Evolutionary conservation across 2,888 invertebrate genomes (phyloP).

Genomic region (Isoperla grammatica): DNA sequence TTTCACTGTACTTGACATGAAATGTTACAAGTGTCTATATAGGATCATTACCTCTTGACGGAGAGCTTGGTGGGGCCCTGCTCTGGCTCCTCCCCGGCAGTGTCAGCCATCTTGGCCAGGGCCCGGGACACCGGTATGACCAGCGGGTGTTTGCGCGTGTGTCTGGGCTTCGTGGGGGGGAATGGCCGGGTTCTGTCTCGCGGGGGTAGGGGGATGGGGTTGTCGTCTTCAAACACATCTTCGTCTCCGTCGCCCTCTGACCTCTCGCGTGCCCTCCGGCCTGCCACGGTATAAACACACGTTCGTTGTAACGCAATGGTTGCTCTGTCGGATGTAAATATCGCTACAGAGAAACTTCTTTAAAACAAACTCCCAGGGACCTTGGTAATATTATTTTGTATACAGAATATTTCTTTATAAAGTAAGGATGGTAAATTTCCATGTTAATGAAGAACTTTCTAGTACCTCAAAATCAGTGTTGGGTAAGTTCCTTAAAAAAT

Average conservation of each 20-base stretch:
- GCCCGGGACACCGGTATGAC: constrained; percentile 54
- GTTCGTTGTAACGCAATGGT: not conserved
- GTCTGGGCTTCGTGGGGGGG: constrained; percentile 61
- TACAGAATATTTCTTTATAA: too few relatives aligned
- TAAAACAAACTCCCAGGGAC: too few relatives aligned
- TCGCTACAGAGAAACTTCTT: too few relatives aligned
- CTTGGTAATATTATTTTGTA: too few relatives aligned
- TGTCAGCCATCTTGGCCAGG: constrained; percentile 28
- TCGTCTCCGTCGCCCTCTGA: not conserved
- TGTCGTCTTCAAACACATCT: constrained; percentile 39
- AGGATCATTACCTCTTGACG: constrained; percentile 1
- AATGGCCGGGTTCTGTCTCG: constrained; percentile 61
- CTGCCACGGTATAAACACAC: not conserved
- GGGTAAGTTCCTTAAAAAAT: too few relatives aligned
- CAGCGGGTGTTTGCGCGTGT: constrained; percentile 75
- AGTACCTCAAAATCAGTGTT: too few relatives aligned
- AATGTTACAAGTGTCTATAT: too few relatives aligned
- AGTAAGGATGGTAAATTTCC: too few relatives aligned
- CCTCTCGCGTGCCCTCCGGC: not conserved
- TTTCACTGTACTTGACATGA: too few relatives aligned
- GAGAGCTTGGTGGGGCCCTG: not conserved
- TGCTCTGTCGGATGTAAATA: not conserved
- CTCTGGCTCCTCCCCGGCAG: not conserved
- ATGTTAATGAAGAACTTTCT: too few relatives aligned
- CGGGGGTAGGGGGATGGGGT: constrained; percentile 74